Evolutionary conservation across 2,888 invertebrate genomes (phyloP).

Genomic region (Drosophila subsilvestris): DNA sequence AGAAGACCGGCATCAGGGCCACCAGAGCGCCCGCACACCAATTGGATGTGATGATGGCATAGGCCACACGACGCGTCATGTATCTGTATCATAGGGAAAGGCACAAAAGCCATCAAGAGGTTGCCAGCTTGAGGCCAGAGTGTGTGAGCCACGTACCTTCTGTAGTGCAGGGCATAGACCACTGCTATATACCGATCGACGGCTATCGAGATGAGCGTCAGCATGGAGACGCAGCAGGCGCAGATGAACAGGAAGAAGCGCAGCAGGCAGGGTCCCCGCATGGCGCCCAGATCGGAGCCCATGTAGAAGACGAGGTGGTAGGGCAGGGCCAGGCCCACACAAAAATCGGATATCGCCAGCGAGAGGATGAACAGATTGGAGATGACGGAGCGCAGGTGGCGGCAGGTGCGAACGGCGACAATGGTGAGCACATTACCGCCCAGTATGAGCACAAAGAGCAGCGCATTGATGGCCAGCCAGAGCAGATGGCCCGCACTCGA

Average conservation of each 20-base stretch:
- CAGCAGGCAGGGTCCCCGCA: constrained; percentile 88
- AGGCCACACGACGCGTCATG: constrained; percentile 89
- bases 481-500: constrained; percentile 59
- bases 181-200: constrained; percentile 92
- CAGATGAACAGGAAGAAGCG: constrained; percentile 90
- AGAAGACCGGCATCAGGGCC: constrained; percentile 89
- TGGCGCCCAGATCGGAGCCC: constrained; percentile 86
- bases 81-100: constrained; percentile 76
- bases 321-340: constrained; percentile 91
- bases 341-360: constrained; percentile 90
- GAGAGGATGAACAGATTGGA: constrained; percentile 92
- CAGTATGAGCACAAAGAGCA: constrained; percentile 88
- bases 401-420: constrained; percentile 89
- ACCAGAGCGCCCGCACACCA: constrained; percentile 89
- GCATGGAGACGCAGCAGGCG: constrained; percentile 91
- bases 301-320: constrained; percentile 92
- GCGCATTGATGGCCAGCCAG: constrained; percentile 89
- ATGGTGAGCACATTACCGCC: constrained; percentile 91
- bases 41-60: constrained; percentile 87
- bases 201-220: constrained; percentile 91
- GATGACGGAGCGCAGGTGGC: constrained; percentile 88
- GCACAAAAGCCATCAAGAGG: background rate
- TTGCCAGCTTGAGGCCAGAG: no score
- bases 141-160: constrained; percentile 84
- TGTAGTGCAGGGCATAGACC: constrained; percentile 91